phyloP scores from a whole-genome alignment of 1,140 invertebrate species.

The Atopsyche davidsoni region DNA sequence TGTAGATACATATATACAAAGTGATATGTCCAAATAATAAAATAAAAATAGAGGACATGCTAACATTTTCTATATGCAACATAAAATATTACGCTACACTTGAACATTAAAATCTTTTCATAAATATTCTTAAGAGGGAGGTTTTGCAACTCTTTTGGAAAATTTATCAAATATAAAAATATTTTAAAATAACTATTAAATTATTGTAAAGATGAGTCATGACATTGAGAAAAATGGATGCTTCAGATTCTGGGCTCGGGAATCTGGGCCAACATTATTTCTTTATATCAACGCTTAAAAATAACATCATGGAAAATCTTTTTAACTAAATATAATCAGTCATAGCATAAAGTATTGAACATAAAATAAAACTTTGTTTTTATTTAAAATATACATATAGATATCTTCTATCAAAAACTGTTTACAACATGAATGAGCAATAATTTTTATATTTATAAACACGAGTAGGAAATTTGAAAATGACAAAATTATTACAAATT shows the following conservation, averaged over 20 bases:
- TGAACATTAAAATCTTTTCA: background rate
- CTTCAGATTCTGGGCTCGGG: conserved; percentile 26
- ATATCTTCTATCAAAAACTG: background rate
- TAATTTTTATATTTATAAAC: background rate
- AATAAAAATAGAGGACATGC: background rate
- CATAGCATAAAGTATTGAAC: background rate
- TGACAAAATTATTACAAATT: background rate
- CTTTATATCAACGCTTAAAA: conserved; percentile 4
- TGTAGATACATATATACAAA: background rate
- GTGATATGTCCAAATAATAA: background rate
- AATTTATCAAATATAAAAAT: conserved; percentile 1
- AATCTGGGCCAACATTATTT: conserved; percentile 20
- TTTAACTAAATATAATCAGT: background rate
- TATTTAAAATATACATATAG: background rate
- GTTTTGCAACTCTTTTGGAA: background rate
- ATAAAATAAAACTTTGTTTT: too few relatives aligned
- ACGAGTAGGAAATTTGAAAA: background rate
- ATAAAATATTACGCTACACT: background rate
- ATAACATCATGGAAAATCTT: background rate
- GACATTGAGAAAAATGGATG: conserved; percentile 23
- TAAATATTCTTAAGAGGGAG: background rate
- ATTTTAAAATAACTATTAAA: background rate
- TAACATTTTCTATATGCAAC: background rate
- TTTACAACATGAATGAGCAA: background rate
- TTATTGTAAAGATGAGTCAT: conserved; percentile 11